Base-by-base conservation (phyloP, 2,888 invertebrate species). In the Apodemia mormo region DNA sequence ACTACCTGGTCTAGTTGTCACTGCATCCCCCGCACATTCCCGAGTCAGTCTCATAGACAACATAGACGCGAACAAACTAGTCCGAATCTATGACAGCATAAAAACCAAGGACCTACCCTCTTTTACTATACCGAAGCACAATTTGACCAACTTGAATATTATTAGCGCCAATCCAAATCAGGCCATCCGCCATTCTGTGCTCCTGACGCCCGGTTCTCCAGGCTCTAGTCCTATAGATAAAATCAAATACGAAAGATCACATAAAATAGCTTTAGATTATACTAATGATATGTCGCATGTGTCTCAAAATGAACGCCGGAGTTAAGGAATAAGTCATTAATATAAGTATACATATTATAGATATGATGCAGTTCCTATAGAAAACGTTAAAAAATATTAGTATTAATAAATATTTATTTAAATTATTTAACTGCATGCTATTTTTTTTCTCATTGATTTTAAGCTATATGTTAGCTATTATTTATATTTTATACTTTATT, bases 161-260 rank as follows among this genome's bases (percentile, higher is more conserved):
- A 82, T 88, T 8, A 79, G 81, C 69, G 82, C 82, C 4, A 80
- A 76, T 69, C 79, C 79, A 69, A 77, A 75, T 49, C 76, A 77
- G 64, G 70, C 70, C 8, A 65, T 82, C 30, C 78, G 85, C 5
- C 81, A 81, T 70, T 77, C 85, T 77, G 94, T 93, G 64, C 85
- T 94, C 67, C 81, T 94, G 64, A 94, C 94, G 30, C 94, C 94
- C 10, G 88, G 85, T 71, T 89, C 94, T 58, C 88, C 94, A 0
- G 81, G 81, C 9, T 78, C 83, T 10, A 85, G 83, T 70, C 85
- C 87, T 3, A 73, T 81, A 7, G 90, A 90, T 33, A 91, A 87
- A 68, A 67, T 76, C 69, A 83, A 85, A 76, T 82, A 84, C 71
- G 86, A 88, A 7, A 82, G 86, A 40, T 73, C 85, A 3, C 88